These are phyloP conservation scores for Nomada ferruginata DNA, from an alignment of 2,888 invertebrate species.

Conservation along the genomic window DNA sequence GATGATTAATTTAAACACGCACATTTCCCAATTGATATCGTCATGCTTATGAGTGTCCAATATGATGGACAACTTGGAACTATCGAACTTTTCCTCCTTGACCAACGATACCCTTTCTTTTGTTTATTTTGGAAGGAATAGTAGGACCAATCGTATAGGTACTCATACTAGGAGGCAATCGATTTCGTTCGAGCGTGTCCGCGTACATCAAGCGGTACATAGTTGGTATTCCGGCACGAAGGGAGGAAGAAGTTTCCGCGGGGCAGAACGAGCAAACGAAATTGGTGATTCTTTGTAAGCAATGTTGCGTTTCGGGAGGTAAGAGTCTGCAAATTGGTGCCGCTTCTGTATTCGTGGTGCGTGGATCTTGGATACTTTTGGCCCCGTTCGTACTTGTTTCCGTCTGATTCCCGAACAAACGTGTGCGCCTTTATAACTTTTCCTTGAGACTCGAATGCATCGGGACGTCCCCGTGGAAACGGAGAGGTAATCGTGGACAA, in stretches of 20 bases:
- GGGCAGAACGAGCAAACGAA: conserved; percentile 42
- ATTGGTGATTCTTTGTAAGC: conserved; percentile 63
- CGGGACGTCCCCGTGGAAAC: neutral
- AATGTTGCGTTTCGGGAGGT: conserved; percentile 53
- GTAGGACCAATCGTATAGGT: too few relatives aligned
- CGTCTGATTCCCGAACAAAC: conserved; percentile 43
- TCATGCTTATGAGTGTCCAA: conserved; percentile 7
- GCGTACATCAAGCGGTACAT: conserved; percentile 49
- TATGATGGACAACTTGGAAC: neutral
- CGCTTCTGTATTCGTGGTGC: conserved; percentile 52
- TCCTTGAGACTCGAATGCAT: neutral
- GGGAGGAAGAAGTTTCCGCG: conserved; percentile 52
- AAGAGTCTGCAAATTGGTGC: conserved; percentile 56
- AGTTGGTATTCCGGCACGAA: conserved; percentile 63
- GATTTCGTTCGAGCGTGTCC: conserved; percentile 54
- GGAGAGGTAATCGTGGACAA: neutral
- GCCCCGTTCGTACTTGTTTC: conserved; percentile 44
- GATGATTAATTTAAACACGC: conserved; percentile 64
- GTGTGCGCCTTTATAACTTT: conserved; percentile 37
- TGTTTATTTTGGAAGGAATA: neutral
- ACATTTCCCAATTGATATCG: conserved; percentile 72
- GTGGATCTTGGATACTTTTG: conserved; percentile 47
- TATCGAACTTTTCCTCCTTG: neutral
- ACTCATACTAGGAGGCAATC: conserved; percentile 35
- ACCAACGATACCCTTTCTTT: neutral